Base-by-base conservation (phyloP, 2,797 vertebrate genomes). In the Oceanodroma leucorhoa region DNA sequence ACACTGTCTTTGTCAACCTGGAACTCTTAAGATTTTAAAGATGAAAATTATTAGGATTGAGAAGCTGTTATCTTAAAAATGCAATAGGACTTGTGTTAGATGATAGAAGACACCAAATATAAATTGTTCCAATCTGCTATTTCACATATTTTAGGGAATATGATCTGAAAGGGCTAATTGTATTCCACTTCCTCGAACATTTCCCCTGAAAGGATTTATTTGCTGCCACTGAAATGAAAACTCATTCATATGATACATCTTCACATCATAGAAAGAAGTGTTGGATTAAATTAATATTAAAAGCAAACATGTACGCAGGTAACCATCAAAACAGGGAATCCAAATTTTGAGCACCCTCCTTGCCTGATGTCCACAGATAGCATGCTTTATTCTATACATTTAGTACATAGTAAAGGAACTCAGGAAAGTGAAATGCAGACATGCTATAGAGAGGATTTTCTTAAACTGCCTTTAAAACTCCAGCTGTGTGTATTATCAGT, bases 101-200 rank as follows among this genome's bases (percentile, higher is more conserved):
- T 30, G 54, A 71, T 30, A 73, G 51, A 95, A 89, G 34, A 43
- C 29, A 58, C 3, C 6, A 61, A 69, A 53, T 45, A 53, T 12
- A 91, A 92, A 41, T 84, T 70, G 12, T 75, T 67, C 50, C 27
- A 23, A 41, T 65, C 67, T 71, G 60, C 57, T 90, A 41, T 90
- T 87, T 90, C 82, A 90, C 8, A 11, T 81, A 87, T 93, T 95
- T 95, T 55, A 55, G 29, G 45, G 34, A 89, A 69, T 72, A 83
- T 60, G 43, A 71, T 93, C 89, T 92, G 41, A 91, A 87, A 89
- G 29, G n/a, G 32, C 26, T 66, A 66, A 83, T 27, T 70, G 58
- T 72, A 85, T 80, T 88, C 36, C 14, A 24, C 23, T 87, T 92
- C 41, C 82, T 88, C 70, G 92, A 27, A 66, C 45, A 48, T 51